Conservation (phyloP, 2,888 invertebrate genomes). For the Eilema depressum region DNA sequence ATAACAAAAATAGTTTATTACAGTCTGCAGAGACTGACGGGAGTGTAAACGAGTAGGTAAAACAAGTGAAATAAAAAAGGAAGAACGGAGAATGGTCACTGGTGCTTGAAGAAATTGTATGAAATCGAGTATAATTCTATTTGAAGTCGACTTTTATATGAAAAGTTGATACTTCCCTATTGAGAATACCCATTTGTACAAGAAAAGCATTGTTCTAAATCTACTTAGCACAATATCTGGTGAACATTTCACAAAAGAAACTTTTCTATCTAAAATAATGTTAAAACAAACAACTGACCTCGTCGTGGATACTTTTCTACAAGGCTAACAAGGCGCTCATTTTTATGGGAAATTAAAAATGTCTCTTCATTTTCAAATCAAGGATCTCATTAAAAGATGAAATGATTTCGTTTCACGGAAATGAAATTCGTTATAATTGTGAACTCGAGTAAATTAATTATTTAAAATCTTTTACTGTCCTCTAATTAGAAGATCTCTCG, state of each 20-base stretch:
- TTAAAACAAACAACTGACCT: background rate
- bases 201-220: background rate
- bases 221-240: background rate
- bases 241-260: background rate
- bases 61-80: too few species aligned
- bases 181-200: background rate
- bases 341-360: constrained; percentile 2
- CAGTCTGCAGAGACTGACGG: too few species aligned
- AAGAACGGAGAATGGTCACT: too few species aligned
- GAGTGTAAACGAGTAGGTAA: too few species aligned
- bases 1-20: too few species aligned
- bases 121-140: too few species aligned
- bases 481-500: background rate
- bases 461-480: background rate
- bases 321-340: background rate
- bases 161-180: background rate
- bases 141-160: too few species aligned
- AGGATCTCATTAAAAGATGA: background rate
- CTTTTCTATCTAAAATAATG: background rate
- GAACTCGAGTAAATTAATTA: background rate
- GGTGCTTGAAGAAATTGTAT: too few species aligned
- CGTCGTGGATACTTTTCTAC: background rate
- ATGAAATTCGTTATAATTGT: background rate
- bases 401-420: background rate
- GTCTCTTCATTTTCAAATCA: background rate